phyloP scores from a whole-genome alignment of 35 echinoderm and acorn worm species.

The Apostichopus californicus region DNA sequence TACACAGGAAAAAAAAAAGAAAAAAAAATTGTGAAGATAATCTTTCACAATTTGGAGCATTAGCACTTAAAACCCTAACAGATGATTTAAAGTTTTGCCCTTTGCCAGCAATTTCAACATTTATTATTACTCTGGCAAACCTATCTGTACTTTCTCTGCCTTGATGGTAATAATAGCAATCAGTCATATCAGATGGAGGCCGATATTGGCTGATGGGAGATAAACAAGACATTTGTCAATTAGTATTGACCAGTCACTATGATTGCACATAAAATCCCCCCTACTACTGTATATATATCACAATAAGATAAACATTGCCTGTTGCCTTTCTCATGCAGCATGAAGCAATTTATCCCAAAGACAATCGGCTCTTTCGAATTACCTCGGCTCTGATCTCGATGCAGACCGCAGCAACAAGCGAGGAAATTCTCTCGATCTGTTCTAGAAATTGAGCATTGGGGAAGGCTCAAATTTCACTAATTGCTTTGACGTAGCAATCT shows the following conservation, averaged over 20 bases:
- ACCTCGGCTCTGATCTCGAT: too few relatives aligned
- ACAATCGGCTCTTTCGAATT: neutral
- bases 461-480: too few relatives aligned
- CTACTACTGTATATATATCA: neutral
- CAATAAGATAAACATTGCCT: conserved; percentile 28
- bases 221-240: conserved; percentile 39
- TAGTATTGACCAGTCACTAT: conserved; percentile 16
- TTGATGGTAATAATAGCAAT: neutral
- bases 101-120: neutral
- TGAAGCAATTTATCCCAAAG: neutral
- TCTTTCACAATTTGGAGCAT: too few relatives aligned
- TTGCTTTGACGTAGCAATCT: too few relatives aligned
- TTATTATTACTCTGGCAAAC: neutral
- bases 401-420: too few relatives aligned
- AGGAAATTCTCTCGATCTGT: too few relatives aligned
- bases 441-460: too few relatives aligned
- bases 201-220: neutral
- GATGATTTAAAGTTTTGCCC: neutral
- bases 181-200: neutral
- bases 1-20: too few relatives aligned
- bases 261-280: conserved; percentile 3
- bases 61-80: neutral
- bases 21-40: too few relatives aligned
- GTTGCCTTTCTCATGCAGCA: neutral
- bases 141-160: neutral